Base-by-base conservation (phyloP, 2,113 vertebrate species). In the Tragelaphus strepsiceros region DNA sequence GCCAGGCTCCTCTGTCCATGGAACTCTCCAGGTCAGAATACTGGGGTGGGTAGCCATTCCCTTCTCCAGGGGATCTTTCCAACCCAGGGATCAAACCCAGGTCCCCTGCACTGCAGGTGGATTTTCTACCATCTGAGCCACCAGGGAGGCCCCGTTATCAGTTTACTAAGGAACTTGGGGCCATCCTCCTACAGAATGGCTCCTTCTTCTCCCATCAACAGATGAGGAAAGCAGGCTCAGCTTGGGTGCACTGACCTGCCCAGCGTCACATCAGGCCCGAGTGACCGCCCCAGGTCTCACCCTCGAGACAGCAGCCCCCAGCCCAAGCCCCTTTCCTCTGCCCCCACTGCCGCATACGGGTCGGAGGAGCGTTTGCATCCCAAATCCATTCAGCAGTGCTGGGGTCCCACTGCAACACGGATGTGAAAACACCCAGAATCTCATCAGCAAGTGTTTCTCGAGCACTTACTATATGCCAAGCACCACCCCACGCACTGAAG, bases 331-430 rank as follows among this genome's bases (percentile, higher is more conserved):
- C 59, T 67, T n/a, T 43, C 26, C 62, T 10, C 6, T 0, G 39
- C 7, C n/a, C 59, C 39, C 24, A 49, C 58, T 13, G 51, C 59
- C 2, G 2, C 32, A 12, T 9, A 15, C 11, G 22, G 78, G 54
- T 46, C 51, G 32, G 28, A 22, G 5, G 0, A 28, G 21, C 12
- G 24, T 26, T 2, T 11, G 30, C 8, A 7, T n/a, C 64, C 49
- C 15, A 17, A 86, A 30, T 28, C 81, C 32, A 39, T 53, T 81
- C 26, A 43, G 64, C 22, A 32, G 15, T 6, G 35, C 4, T 9
- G 35, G 7, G 0, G 6, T 2, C n/a, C 11, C 13, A 17, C 32
- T 15, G 26, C 26, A 17, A 26, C 39, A 5, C 0, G 10, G 43
- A 6, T 14, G 15, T 22, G 3, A 53, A 15, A 30, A 35, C 58